phyloP scores from a whole-genome alignment of 2,888 invertebrate species.

The Acanthosepion esculentum region DNA sequence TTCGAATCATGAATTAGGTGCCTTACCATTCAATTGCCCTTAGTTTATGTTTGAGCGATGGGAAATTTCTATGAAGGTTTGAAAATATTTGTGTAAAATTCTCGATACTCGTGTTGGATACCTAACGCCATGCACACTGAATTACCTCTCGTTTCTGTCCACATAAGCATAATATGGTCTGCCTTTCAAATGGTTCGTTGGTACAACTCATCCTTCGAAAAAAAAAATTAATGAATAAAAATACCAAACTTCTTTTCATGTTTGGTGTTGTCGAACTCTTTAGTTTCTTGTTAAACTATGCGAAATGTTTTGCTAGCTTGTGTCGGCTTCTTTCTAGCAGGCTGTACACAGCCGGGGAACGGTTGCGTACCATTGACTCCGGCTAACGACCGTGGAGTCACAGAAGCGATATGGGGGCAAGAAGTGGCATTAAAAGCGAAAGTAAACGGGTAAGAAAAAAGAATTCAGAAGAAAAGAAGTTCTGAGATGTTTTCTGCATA shows the following conservation, averaged over 20 bases:
- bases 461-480: not conserved
- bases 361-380: not conserved
- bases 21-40: too few relatives aligned
- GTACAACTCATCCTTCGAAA: not conserved
- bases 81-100: too few relatives aligned
- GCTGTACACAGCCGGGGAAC: not conserved
- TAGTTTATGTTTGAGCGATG: too few relatives aligned
- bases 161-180: not conserved
- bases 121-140: not conserved
- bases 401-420: not conserved
- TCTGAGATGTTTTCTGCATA: not conserved
- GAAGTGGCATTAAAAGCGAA: not conserved
- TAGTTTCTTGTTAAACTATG: slow-evolving; percentile 12
- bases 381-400: not conserved
- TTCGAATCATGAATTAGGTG: too few relatives aligned
- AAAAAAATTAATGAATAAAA: not conserved
- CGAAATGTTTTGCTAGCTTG: not conserved
- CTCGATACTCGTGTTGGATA: too few relatives aligned
- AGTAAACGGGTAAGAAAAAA: not conserved
- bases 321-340: not conserved
- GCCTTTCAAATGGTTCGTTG: not conserved
- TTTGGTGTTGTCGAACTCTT: not conserved
- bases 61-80: too few relatives aligned
- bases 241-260: not conserved
- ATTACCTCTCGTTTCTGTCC: not conserved